Percentiles rank a stretch among this genome's conserved stretches.
phyloP scores from a whole-genome alignment of 2,797 vertebrate genomes.

The Amphiprion clarkii region DNA sequence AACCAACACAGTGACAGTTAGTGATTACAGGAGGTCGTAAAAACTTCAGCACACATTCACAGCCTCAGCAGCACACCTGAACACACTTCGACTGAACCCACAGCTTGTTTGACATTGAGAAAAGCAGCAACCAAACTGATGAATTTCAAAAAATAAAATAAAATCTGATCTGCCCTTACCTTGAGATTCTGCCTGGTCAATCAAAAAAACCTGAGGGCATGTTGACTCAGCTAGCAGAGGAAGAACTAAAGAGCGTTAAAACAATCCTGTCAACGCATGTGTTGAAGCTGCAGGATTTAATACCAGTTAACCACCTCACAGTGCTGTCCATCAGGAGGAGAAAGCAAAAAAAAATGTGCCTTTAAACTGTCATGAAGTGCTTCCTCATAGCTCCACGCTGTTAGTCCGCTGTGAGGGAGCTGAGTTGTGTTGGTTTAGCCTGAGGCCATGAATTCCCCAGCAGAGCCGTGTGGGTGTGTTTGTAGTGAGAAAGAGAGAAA shows the following conservation, averaged over 20 bases:
- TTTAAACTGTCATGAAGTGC: slow-evolving; percentile 30
- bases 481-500: slow-evolving; percentile 31
- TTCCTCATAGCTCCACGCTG: slow-evolving; percentile 48
- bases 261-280: slow-evolving; percentile 20
- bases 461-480: slow-evolving; percentile 67
- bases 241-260: slow-evolving; percentile 14
- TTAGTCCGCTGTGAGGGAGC: slow-evolving; percentile 39
- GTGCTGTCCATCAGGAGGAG: slow-evolving; percentile 27
- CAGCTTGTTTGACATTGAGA: background rate
- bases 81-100: background rate
- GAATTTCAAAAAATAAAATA: background rate
- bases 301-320: slow-evolving; percentile 54
- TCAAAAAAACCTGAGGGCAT: slow-evolving; percentile 11
- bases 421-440: slow-evolving; percentile 63
- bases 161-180: background rate
- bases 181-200: slow-evolving; percentile 15
- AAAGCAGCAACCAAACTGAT: background rate
- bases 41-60: slow-evolving; percentile 5
- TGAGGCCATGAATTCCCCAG: slow-evolving; percentile 84
- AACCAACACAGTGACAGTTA: slow-evolving; percentile 27
- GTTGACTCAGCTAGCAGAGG: slow-evolving; percentile 33
- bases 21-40: slow-evolving; percentile 9
- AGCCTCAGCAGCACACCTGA: background rate
- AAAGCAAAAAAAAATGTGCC: background rate
- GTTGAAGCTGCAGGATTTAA: background rate